Evolutionary conservation across 2,888 invertebrate species (phyloP).

Genomic region (Megalurothrips usitatus): DNA sequence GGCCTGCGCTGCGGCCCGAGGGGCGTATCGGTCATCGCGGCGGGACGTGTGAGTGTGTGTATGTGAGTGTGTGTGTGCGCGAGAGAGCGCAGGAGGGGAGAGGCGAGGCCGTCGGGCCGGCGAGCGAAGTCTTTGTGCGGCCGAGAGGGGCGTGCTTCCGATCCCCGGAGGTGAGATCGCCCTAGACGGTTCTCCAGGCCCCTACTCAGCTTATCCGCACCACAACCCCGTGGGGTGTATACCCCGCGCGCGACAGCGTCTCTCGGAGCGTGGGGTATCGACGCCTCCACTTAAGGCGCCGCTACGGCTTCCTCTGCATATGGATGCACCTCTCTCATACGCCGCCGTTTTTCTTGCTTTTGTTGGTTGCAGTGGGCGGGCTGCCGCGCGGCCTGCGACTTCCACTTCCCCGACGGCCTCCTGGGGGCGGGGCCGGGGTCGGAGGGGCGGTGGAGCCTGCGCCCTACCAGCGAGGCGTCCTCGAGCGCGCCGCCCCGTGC

Average conservation of each 20-base stretch:
- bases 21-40: constrained; percentile 3
- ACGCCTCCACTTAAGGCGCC: background rate
- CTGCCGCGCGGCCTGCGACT: constrained; percentile 2
- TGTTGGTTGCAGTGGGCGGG: background rate
- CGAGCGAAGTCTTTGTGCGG: too few relatives aligned
- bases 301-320: too few relatives aligned
- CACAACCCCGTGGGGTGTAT: too few relatives aligned
- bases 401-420: constrained; percentile 9
- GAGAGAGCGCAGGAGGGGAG: too few relatives aligned
- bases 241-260: background rate
- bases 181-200: too few relatives aligned
- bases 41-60: too few relatives aligned
- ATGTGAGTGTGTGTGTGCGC: too few relatives aligned
- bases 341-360: background rate
- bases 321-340: too few relatives aligned
- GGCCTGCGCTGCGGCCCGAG: background rate
- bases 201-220: background rate
- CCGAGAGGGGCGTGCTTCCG: too few relatives aligned
- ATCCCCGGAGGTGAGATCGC: background rate
- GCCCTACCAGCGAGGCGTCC: background rate
- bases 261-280: too few relatives aligned
- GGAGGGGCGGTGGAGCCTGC: background rate
- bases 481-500: background rate
- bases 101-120: too few relatives aligned
- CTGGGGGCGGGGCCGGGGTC: background rate